A percentile compares a stretch with the other conserved stretches of the same genome.
These are phyloP conservation scores for cattle (Bos taurus) DNA, from an alignment of 2,113 vertebrate species.

Conservation along the genomic window ARS-UCD2.0 NC_037334.1:107617501-107618000, in stretches of 20 bases:
- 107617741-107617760: not conserved
- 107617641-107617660: not conserved
- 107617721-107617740: not conserved
- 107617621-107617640: not conserved
- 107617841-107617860: not conserved
- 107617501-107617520: not conserved
- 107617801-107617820: not conserved
- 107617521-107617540: not conserved
- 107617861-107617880: not conserved
- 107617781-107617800: not conserved
- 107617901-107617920: not conserved
- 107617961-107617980: not conserved
- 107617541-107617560: not conserved
- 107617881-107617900: not conserved
- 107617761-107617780: not conserved
- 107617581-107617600: not conserved
- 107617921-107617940: not conserved
- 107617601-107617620: not conserved
- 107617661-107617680: not conserved
- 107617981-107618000: not conserved
- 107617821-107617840: not conserved
- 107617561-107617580: constrained; percentile 12
- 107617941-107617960: not conserved
- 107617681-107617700: not conserved
- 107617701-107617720: not conserved